Percentiles rank a stretch among this genome's conserved stretches.
Conservation (phyloP, 2,113 vertebrate genomes). For the Cyanoramphus novaezelandiae region DNA sequence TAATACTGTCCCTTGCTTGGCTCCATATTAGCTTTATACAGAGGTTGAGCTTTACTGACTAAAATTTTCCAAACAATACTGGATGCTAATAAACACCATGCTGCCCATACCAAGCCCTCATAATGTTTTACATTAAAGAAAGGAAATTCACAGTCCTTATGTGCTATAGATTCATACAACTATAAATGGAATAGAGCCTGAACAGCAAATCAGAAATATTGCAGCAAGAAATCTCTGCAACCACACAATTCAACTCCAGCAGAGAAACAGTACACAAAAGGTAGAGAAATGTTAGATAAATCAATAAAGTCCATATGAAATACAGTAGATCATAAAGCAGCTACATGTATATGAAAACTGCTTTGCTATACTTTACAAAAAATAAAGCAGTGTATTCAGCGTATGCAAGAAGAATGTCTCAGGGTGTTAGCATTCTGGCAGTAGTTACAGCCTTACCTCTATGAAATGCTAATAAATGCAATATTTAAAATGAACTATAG, state of each 20-base stretch:
- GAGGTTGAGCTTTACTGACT: background rate
- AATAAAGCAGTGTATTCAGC: background rate
- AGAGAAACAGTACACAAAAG: background rate
- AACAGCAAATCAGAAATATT: background rate
- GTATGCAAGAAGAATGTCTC: background rate
- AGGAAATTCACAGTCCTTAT: background rate
- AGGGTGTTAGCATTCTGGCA: background rate
- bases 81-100: constrained; percentile 16
- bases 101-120: background rate
- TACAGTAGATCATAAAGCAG: background rate
- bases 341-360: background rate
- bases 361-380: background rate
- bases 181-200: background rate
- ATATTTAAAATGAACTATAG: background rate
- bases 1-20: background rate
- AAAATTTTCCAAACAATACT: constrained; percentile 19
- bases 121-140: background rate
- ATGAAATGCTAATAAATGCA: background rate
- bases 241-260: background rate
- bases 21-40: background rate
- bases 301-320: background rate
- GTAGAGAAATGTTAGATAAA: background rate
- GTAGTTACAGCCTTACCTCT: background rate
- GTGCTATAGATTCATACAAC: background rate
- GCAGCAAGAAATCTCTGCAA: background rate